phyloP scores from a whole-genome alignment of 1,140 invertebrate genomes.

The Caenorhabditis latens region DNA sequence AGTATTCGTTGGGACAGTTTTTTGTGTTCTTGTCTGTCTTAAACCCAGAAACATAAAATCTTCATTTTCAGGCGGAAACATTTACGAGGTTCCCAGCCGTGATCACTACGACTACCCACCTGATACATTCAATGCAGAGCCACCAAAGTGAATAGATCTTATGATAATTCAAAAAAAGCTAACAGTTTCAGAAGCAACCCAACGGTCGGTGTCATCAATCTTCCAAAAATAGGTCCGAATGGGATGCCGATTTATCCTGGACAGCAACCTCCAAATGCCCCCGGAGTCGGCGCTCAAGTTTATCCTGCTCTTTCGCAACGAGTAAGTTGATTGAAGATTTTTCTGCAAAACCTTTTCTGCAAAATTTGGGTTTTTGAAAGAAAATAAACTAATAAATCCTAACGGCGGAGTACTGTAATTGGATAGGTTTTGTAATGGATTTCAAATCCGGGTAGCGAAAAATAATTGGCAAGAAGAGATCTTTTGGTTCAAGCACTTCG shows the following conservation, averaged over 20 bases:
- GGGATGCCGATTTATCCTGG: slow-evolving; percentile 55
- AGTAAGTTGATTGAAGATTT: neutral
- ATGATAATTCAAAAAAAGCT: neutral
- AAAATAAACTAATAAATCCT: slow-evolving; percentile 1
- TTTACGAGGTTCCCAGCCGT: slow-evolving; percentile 39
- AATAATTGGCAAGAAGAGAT: neutral
- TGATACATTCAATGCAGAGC: slow-evolving; percentile 14
- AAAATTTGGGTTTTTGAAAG: slow-evolving; percentile 14
- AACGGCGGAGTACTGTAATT: slow-evolving; percentile 31
- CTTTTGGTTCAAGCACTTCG: neutral
- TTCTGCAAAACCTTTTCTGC: neutral
- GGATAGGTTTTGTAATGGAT: neutral
- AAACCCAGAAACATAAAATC: neutral
- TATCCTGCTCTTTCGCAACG: slow-evolving; percentile 60
- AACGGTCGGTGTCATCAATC: slow-evolving; percentile 40
- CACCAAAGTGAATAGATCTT: slow-evolving; percentile 8
- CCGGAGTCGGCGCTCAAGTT: neutral
- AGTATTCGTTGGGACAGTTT: too few species aligned
- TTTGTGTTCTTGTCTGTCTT: too few species aligned
- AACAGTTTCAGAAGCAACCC: neutral
- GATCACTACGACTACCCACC: slow-evolving; percentile 47
- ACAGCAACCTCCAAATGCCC: slow-evolving; percentile 1
- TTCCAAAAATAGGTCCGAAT: slow-evolving; percentile 61
- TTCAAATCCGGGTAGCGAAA: neutral
- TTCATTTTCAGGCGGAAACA: slow-evolving; percentile 16